phyloP scores from a whole-genome alignment of 2,888 invertebrate species.

The Pachycephus smyrnensis region DNA sequence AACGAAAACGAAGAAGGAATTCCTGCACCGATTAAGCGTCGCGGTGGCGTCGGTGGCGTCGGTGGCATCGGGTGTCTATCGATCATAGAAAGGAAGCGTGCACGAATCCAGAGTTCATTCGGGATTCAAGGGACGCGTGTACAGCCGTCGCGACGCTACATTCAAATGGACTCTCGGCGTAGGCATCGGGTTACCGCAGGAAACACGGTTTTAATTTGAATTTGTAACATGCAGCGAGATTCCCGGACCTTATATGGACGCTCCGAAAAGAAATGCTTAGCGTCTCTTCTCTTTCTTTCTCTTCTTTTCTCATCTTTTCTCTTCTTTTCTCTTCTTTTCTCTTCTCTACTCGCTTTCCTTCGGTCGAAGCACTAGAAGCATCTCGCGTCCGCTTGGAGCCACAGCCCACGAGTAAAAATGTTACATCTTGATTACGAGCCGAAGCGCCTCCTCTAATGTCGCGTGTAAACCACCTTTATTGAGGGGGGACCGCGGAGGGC shows the following conservation, averaged over 20 bases:
- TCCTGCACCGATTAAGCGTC: too few relatives aligned
- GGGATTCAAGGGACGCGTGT: conserved; percentile 36
- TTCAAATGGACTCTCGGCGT: conserved; percentile 31
- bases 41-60: too few relatives aligned
- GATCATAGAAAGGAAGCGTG: not conserved
- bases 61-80: not conserved
- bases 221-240: conserved; percentile 49
- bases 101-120: conserved; percentile 31
- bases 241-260: conserved; percentile 44
- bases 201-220: conserved; percentile 56
- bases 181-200: conserved; percentile 50
- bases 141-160: conserved; percentile 19
- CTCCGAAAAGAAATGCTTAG: conserved; percentile 3
- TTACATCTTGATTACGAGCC: conserved; percentile 47
- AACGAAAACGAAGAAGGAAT: too few relatives aligned
- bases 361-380: not conserved
- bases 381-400: not conserved
- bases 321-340: too few relatives aligned
- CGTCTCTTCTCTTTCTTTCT: not conserved
- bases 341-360: too few relatives aligned
- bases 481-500: not conserved
- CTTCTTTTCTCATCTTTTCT: too few relatives aligned
- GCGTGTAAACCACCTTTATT: conserved; percentile 21
- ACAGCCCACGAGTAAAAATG: conserved; percentile 30
- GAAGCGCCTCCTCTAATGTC: conserved; percentile 26